Evolutionary conservation across 2,888 invertebrate species (phyloP).

Genomic region (Orthosia gothica): DNA sequence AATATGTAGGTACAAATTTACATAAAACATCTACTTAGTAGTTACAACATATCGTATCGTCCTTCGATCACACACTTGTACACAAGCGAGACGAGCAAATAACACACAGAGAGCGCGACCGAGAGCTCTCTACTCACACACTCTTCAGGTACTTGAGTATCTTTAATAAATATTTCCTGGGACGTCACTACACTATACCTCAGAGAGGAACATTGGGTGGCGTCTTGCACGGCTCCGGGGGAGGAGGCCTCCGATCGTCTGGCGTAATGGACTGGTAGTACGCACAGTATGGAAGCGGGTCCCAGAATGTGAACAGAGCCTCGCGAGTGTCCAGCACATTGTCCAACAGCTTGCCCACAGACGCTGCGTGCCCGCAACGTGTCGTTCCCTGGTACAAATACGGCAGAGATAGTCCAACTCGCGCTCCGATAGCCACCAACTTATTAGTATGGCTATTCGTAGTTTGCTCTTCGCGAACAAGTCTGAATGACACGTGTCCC

Average conservation of each 20-base stretch:
- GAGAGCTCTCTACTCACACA: conserved; percentile 85
- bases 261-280: conserved; percentile 96
- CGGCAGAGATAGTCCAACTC: conserved; percentile 95
- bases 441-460: conserved; percentile 84
- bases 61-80: conserved; percentile 78
- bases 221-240: conserved; percentile 91
- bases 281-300: conserved; percentile 96
- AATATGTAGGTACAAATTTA: conserved; percentile 78
- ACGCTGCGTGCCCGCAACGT: conserved; percentile 92
- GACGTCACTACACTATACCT: conserved; percentile 66
- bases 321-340: conserved; percentile 95
- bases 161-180: conserved; percentile 84
- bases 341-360: conserved; percentile 92
- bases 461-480: conserved; percentile 92
- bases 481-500: conserved; percentile 95
- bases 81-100: conserved; percentile 74
- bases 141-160: conserved; percentile 90
- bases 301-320: conserved; percentile 96
- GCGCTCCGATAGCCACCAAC: conserved; percentile 91
- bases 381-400: conserved; percentile 95
- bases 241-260: conserved; percentile 85
- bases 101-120: conserved; percentile 76
- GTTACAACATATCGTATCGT: conserved; percentile 87
- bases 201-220: conserved; percentile 89
- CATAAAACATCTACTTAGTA: conserved; percentile 89